Evolutionary conservation across 2,797 vertebrate species (phyloP).

Genomic region (Onychomys leucogaster): DNA sequence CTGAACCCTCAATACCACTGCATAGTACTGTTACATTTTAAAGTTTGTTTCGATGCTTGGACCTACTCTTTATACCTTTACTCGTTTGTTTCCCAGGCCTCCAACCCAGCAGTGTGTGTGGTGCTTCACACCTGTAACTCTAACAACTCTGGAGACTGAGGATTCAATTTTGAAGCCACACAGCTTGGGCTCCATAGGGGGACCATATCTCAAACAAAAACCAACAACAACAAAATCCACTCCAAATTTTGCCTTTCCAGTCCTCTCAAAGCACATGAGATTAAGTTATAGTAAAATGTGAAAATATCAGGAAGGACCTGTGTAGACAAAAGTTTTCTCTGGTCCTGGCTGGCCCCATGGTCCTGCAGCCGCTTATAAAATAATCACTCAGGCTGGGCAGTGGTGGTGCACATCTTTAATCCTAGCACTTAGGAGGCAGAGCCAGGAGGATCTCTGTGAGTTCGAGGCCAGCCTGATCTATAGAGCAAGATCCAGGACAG

Average conservation of each 20-base stretch:
- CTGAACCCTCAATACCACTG: background rate
- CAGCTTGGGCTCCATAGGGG: background rate
- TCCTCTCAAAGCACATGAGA: background rate
- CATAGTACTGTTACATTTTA: slow-evolving; percentile 17
- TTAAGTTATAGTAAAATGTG: slow-evolving; percentile 40
- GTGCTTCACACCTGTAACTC: background rate
- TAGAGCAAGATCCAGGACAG: too few species aligned
- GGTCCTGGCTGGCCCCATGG: too few species aligned
- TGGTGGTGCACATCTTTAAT: too few species aligned
- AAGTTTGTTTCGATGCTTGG: slow-evolving; percentile 17
- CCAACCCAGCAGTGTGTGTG: background rate
- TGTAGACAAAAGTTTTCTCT: too few species aligned
- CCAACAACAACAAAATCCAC: background rate
- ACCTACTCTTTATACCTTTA: slow-evolving; percentile 6
- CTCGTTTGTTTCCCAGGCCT: slow-evolving; percentile 50
- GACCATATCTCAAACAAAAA: background rate
- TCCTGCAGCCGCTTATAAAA: too few species aligned
- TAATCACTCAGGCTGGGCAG: too few species aligned
- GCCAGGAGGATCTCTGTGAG: too few species aligned
- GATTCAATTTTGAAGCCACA: background rate
- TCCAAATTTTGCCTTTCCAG: background rate
- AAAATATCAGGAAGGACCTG: background rate
- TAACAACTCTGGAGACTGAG: background rate
- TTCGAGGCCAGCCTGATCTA: too few species aligned
- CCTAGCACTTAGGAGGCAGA: too few species aligned